Evolutionary conservation across 2,113 vertebrate genomes (phyloP), one percentile per base, ranked within the genome.

Genomic region (Carollia perspicillata): DNA sequence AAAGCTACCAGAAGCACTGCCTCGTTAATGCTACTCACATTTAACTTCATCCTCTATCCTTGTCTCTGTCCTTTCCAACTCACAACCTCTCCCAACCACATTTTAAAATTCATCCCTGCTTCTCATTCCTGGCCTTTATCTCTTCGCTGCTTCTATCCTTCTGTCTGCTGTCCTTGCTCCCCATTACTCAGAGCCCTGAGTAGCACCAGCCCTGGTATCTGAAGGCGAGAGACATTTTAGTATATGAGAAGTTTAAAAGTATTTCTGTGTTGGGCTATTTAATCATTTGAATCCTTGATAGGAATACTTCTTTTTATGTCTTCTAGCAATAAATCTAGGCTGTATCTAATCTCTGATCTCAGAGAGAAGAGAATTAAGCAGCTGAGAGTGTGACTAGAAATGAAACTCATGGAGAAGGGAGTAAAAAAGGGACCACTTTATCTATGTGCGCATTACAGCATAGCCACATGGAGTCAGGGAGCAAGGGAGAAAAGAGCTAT

Each of bases 261-360:
- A 92, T 95, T 96, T 97, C 79, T 66, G n/a, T 65, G 40, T 81
- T 90, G 65, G 65, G 95, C 40, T 96, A 95, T 93, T 97, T 94
- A 97, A 97, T 97, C 96, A 97, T 97, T 94, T 95, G 92, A 96
- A 97, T 97, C 37, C 95, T 86, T 97, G 96, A 97, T 97, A 97
- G 90, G 92, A 93, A 96, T 80, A 87, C 92, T 94, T 94, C 84
- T 96, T 97, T 97, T 93, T 96, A 84, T 93, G 75, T 90, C 87
- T 93, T 84, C 90, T 18, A 95, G 94, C 94, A 95, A 97, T 97
- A 97, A 97, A 97, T 97, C 90, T 85, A 95, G 51, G 35, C 84
- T 49, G 37, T 97, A 97, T 97, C 97, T 97, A 97, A 97, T 97
- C 96, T 97, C 89, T 90, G 58, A 97, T 97, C 97, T 84, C 84